These are phyloP conservation scores for Drosophila virilis DNA, from an alignment of 1,140 invertebrate species.

Conservation along the genomic window DNA sequence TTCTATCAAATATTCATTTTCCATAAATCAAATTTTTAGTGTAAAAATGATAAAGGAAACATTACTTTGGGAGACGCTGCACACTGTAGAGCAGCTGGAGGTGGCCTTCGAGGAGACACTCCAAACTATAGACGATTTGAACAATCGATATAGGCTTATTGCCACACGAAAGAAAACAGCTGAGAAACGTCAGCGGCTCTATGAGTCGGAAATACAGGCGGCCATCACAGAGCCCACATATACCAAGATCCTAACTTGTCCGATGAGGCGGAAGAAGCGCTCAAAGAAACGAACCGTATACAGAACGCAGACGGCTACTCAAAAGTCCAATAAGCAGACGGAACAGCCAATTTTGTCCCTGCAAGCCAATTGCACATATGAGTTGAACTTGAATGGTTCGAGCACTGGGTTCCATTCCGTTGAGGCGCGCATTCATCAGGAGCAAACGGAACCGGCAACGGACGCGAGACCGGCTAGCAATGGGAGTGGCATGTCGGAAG, in stretches of 20 bases:
- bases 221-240: conserved; percentile 40
- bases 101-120: conserved; percentile 40
- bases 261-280: conserved; percentile 14
- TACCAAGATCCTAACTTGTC: background rate
- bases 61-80: conserved; percentile 41
- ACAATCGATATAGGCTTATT: conserved; percentile 42
- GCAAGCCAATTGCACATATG: conserved; percentile 9
- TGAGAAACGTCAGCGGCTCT: conserved; percentile 6
- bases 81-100: conserved; percentile 49
- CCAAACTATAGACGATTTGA: conserved; percentile 37
- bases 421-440: conserved; percentile 14
- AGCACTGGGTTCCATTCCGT: background rate
- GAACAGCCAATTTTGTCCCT: background rate
- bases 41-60: conserved; percentile 38
- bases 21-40: conserved; percentile 47
- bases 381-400: conserved; percentile 1
- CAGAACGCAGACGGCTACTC: background rate
- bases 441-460: conserved; percentile 19
- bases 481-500: background rate
- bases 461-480: conserved; percentile 4
- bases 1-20: conserved; percentile 10
- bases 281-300: background rate
- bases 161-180: conserved; percentile 17
- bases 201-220: conserved; percentile 54
- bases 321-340: background rate